Conservation (phyloP, 2,888 invertebrate genomes). For the Bedellia somnulentella region DNA sequence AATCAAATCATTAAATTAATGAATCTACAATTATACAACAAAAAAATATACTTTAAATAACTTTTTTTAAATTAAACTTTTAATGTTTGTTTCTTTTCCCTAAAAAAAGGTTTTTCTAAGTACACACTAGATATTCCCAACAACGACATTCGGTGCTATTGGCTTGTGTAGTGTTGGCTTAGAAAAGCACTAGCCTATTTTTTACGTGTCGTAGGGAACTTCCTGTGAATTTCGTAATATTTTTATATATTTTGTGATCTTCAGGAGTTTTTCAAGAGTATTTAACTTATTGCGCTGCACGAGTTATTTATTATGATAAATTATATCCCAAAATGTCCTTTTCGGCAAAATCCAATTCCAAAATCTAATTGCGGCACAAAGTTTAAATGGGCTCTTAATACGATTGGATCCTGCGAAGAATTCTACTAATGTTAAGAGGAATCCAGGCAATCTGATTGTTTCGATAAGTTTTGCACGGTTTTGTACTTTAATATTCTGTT, state of each 20-base stretch:
- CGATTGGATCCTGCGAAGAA: constrained; percentile 48
- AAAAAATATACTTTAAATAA: no score
- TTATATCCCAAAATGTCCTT: constrained; percentile 28
- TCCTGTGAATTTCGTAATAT: neutral
- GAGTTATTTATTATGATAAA: neutral
- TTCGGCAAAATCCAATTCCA: constrained; percentile 28
- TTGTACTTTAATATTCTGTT: constrained; percentile 40
- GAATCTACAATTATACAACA: no score
- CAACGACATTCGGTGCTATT: no score
- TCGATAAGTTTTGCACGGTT: constrained; percentile 52
- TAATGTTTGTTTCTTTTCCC: no score
- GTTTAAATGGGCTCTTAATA: constrained; percentile 50
- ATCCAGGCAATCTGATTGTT: constrained; percentile 51
- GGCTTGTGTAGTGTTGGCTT: no score
- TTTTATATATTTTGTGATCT: neutral
- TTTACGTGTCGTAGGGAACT: no score
- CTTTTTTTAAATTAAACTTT: no score
- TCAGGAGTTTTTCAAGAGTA: neutral
- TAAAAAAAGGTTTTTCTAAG: no score
- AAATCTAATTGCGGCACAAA: constrained; percentile 41
- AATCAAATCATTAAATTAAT: no score
- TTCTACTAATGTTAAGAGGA: constrained; percentile 49
- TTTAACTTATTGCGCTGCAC: neutral
- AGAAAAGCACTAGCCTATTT: no score
- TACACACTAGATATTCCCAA: no score